Conservation (phyloP, 2,888 invertebrate species). For the Dasypolia templi region DNA sequence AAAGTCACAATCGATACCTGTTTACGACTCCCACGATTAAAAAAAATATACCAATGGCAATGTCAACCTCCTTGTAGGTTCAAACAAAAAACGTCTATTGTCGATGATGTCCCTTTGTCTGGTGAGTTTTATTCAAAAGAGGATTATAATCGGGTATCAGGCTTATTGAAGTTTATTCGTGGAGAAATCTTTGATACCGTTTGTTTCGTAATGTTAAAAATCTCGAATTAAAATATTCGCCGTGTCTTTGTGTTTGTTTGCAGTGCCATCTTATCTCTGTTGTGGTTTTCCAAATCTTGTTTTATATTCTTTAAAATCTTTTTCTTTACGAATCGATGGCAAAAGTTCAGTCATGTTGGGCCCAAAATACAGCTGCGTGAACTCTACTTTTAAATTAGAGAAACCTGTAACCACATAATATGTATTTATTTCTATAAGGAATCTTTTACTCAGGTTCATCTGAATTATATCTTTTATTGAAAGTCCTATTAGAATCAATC, state of each 20-base stretch:
- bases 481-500: slow-evolving; percentile 55
- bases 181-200: slow-evolving; percentile 73
- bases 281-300: not conserved
- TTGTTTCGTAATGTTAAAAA: slow-evolving; percentile 55
- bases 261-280: slow-evolving; percentile 5
- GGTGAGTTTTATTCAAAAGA: slow-evolving; percentile 77
- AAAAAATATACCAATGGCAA: slow-evolving; percentile 69
- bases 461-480: slow-evolving; percentile 8
- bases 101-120: slow-evolving; percentile 74
- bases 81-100: slow-evolving; percentile 68
- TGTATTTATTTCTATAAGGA: not conserved
- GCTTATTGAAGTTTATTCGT: slow-evolving; percentile 75
- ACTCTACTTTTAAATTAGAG: not conserved
- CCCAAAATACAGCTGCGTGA: too few relatives aligned
- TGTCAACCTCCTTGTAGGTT: slow-evolving; percentile 71
- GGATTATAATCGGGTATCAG: slow-evolving; percentile 78
- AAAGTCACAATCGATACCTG: slow-evolving; percentile 74
- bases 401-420: too few relatives aligned
- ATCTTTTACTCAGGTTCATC: not conserved
- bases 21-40: slow-evolving; percentile 77
- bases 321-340: too few relatives aligned
- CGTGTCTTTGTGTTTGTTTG: slow-evolving; percentile 19
- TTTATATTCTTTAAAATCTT: too few relatives aligned
- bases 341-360: too few relatives aligned
- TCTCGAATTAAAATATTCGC: slow-evolving; percentile 14